Evolutionary conservation across 2,113 vertebrate genomes (phyloP).

Genomic region (Poecile atricapillus): DNA sequence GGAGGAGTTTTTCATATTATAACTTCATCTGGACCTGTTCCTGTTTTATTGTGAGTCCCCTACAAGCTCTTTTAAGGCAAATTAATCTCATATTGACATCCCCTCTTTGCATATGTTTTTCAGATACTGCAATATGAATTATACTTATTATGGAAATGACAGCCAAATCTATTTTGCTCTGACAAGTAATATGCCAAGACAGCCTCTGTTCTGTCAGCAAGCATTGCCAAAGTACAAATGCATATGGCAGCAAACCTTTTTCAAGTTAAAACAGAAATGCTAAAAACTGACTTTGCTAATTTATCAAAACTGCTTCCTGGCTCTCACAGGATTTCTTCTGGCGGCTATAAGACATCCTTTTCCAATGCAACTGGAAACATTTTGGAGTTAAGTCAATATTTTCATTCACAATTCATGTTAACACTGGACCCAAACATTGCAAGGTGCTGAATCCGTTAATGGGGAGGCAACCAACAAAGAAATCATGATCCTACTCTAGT

Average conservation of each 20-base stretch:
- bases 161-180: slow-evolving; percentile 55
- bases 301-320: slow-evolving; percentile 61
- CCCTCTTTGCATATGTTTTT: slow-evolving; percentile 33
- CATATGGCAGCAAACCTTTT: slow-evolving; percentile 51
- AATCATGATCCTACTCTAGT: not conserved
- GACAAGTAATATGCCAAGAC: slow-evolving; percentile 58
- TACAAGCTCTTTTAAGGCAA: not conserved
- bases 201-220: slow-evolving; percentile 51
- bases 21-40: slow-evolving; percentile 50
- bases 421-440: not conserved
- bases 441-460: not conserved
- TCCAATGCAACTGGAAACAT: not conserved
- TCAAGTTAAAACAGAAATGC: slow-evolving; percentile 55
- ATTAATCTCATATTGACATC: not conserved
- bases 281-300: slow-evolving; percentile 63
- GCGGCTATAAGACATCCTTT: not conserved
- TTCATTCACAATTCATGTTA: slow-evolving; percentile 48
- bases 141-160: slow-evolving; percentile 55
- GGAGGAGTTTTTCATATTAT: not conserved
- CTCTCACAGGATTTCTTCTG: slow-evolving; percentile 45
- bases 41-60: not conserved
- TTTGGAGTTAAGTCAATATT: slow-evolving; percentile 47
- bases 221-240: slow-evolving; percentile 61
- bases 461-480: not conserved
- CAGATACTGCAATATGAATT: slow-evolving; percentile 51